Base-by-base conservation (phyloP, 2,113 vertebrate genomes). In the Lathamus discolor region DNA sequence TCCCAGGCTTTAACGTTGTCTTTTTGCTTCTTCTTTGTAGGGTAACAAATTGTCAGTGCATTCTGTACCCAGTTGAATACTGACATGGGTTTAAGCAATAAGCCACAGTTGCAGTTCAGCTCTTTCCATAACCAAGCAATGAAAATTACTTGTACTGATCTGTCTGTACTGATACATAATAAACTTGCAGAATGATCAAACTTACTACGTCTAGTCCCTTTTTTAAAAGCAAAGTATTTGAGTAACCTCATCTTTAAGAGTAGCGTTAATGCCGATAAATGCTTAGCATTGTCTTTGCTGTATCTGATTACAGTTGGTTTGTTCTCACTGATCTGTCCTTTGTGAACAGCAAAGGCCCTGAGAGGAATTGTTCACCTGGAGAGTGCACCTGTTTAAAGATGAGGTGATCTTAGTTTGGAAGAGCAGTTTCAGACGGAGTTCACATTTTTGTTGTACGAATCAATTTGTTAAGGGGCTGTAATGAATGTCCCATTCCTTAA, bases 131-230 rank as follows among this genome's bases (percentile, higher is more conserved):
- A 85, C 10, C 29, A 49, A 87, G 39, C 62, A 28, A 52, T 79
- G 83, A 63, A 90, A 83, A 31, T 76, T 17, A 41, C 12, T 84
- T 94, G 86, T 92, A 19, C 27, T 68, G 48, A 90, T 44, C 18
- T 89, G 7, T 57, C 37, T 97, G 96, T 97, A 97, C 37, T 41
- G 48, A 75, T 69, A 6, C 7, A 13, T 79, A 97, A 97, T 97
- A 97, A 97, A 97, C 77, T 57, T 43, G 67, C 43, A 74, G 87
- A 90, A 77, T 93, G 78, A 41, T 79, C 49, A 69, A 95, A 90
- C 90, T 44, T 41, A 1, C 0, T 35, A 86, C 15, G 96, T 95
- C 87, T 70, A 83, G 75, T 93, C 20, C 41, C 18, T 94, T 94
- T 68, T 76, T 94, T 84, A 64, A 93, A 90, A 91, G 7, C 35